Percentiles rank a stretch among this genome's conserved stretches.
Conservation (phyloP, 2,113 vertebrate species). For the Pygoscelis adeliae region DNA sequence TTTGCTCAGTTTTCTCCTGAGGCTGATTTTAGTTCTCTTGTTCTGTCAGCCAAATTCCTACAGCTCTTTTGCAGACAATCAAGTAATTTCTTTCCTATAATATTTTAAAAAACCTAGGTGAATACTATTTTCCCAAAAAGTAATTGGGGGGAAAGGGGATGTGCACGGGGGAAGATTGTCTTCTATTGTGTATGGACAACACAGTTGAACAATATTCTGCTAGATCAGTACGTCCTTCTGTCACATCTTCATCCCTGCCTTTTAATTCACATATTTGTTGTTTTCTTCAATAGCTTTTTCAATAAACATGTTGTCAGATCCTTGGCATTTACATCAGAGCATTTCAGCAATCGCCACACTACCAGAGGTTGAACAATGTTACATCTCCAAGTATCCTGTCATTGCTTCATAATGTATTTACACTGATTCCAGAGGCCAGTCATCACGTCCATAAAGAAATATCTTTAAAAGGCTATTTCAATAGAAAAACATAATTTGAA, state of each 20-base stretch:
- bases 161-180: neutral
- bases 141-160: accelerated
- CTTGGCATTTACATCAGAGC: neutral
- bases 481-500: neutral
- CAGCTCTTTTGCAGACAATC: neutral
- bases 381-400: neutral
- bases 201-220: neutral
- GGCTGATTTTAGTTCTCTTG: neutral
- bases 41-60: neutral
- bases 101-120: neutral
- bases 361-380: neutral
- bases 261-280: neutral
- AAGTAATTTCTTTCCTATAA: neutral
- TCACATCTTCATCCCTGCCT: neutral
- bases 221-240: neutral
- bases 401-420: neutral
- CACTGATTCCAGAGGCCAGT: neutral
- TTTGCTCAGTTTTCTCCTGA: neutral
- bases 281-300: neutral
- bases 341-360: neutral
- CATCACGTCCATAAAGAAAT: neutral
- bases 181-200: neutral
- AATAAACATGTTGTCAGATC: neutral
- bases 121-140: neutral
- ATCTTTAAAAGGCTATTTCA: neutral